Base-by-base conservation (phyloP, 2,888 invertebrate genomes). In the Xanthia togata region DNA sequence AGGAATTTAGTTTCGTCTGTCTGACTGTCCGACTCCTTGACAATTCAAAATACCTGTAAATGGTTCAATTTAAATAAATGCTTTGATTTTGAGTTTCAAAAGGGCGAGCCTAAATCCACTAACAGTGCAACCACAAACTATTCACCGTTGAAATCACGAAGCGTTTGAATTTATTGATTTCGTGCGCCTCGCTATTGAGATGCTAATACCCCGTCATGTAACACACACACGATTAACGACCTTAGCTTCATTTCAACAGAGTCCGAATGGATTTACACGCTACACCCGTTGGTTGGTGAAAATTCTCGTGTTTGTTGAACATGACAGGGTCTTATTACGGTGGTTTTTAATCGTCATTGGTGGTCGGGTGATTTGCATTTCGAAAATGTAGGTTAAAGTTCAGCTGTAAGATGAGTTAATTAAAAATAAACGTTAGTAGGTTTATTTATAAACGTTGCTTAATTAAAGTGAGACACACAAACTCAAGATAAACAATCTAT, bases 141-240 rank as follows among this genome's bases (percentile, higher is more conserved):
- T 75, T 76, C 77, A 79, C 86, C 87, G 85, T 84, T 85, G 87
- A 88, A 89, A 90, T 88, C 87, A 87, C 86, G 79, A 87, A 87
- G 84, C 86, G 89, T 89, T 89, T 87, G 83, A 88, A 89, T 90
- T 90, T 91, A 92, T 92, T 91, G 92, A 92, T 91, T 91, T 89
- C 86, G 88, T 79, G 87, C 88, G 86, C 83, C 87, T 86, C 83
- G 83, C 89, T 86, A 90, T 91, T 89, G 90, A 92, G 89, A 90
- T 91, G 90, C 86, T 91, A 91, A 91, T 91, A 87, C 83, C 80
- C 75, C 62, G 77, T 76, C 67, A 79, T 79, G 69, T 78, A 31
- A 68, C 68, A 76, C 68, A 76, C 80, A 81, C 60, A 74, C 78
- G 79, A 90, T 88, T 89, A 88, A 84, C 89, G 79, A 81, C 88